phyloP scores from a whole-genome alignment of 2,797 vertebrate genomes.

The Borostomias antarcticus region DNA sequence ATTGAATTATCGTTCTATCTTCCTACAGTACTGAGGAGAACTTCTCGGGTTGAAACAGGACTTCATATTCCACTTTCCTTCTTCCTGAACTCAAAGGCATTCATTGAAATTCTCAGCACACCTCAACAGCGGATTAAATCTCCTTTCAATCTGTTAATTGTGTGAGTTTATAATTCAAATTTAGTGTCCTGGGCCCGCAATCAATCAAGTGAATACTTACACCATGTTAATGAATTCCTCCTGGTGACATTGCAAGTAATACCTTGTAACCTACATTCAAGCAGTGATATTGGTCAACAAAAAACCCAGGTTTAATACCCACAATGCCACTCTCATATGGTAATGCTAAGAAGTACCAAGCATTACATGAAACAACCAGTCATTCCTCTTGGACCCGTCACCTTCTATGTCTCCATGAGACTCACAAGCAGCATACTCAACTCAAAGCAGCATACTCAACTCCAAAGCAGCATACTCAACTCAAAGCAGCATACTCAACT shows the following conservation, averaged over 20 bases:
- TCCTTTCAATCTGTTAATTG: conserved; percentile 67
- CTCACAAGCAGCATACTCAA: neutral
- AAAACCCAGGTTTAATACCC: neutral
- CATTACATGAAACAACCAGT: neutral
- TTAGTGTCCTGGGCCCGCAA: conserved; percentile 41
- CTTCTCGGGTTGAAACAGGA: conserved; percentile 25
- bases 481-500: no score
- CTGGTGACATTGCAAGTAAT: conserved; percentile 53
- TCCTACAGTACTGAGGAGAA: conserved; percentile 40
- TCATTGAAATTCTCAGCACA: conserved; percentile 48
- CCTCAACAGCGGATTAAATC: conserved; percentile 46
- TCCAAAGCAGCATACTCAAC: no score
- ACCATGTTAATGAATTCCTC: conserved; percentile 60
- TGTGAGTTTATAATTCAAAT: conserved; percentile 60
- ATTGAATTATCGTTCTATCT: conserved; percentile 59
- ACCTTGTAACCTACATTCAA: neutral
- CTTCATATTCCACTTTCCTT: conserved; percentile 41
- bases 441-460: neutral
- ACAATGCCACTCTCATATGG: neutral
- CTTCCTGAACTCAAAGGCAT: conserved; percentile 9
- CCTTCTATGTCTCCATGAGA: neutral
- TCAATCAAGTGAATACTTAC: conserved; percentile 58
- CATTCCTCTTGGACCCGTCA: neutral
- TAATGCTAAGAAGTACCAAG: neutral
- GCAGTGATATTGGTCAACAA: no score